Conservation (phyloP, 2,888 invertebrate species). For the Cerastis leucographa region DNA sequence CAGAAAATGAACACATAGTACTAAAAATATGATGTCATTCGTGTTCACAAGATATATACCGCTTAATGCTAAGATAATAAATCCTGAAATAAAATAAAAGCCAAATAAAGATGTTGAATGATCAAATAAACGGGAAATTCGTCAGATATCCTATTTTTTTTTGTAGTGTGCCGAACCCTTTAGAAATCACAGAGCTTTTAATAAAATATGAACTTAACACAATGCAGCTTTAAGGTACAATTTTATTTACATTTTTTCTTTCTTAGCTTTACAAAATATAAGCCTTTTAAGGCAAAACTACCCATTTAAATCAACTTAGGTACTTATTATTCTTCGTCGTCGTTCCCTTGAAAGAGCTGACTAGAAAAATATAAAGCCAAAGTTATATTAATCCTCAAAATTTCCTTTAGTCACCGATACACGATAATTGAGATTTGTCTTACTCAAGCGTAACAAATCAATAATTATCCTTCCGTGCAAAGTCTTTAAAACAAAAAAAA, state of each 20-base stretch:
- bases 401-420: conserved; percentile 34
- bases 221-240: background rate
- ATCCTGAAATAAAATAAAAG: background rate
- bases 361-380: background rate
- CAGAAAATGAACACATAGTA: background rate
- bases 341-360: background rate
- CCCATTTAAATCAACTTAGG: background rate
- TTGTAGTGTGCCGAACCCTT: background rate
- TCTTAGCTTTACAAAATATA: background rate
- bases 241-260: background rate
- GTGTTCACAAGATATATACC: background rate
- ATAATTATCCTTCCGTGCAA: conserved; percentile 34
- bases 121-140: too few relatives aligned
- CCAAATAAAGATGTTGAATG: background rate
- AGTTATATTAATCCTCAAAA: conserved; percentile 19
- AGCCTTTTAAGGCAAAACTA: background rate
- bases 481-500: conserved; percentile 6
- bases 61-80: background rate
- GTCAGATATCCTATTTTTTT: background rate
- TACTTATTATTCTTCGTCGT: background rate
- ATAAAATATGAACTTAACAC: too few relatives aligned
- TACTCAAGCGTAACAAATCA: conserved; percentile 49
- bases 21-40: conserved; percentile 11
- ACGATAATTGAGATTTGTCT: conserved; percentile 41
- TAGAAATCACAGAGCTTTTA: background rate